phyloP scores from a whole-genome alignment of 2,888 invertebrate species.

The Diarsia mendica region DNA sequence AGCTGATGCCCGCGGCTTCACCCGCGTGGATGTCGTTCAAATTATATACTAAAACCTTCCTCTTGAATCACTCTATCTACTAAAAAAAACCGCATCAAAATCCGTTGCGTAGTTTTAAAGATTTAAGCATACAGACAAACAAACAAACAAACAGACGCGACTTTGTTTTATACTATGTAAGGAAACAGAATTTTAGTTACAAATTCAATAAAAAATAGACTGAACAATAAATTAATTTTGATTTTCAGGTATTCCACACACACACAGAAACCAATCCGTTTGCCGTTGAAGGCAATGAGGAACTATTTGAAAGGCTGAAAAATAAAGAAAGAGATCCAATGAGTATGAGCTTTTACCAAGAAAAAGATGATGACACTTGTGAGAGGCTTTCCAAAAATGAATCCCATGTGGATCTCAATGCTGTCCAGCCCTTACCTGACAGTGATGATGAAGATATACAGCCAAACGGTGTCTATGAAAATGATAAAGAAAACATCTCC shows the following conservation, averaged over 20 bases:
- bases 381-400: constrained; percentile 80
- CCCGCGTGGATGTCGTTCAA: too few relatives aligned
- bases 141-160: too few relatives aligned
- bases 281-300: constrained; percentile 84
- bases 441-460: constrained; percentile 87
- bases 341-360: constrained; percentile 92
- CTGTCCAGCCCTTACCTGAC: constrained; percentile 90
- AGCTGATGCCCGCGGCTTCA: too few relatives aligned
- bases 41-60: too few relatives aligned
- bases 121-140: too few relatives aligned
- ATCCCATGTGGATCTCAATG: constrained; percentile 90
- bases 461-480: constrained; percentile 77
- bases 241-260: constrained; percentile 85
- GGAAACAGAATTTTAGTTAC: too few relatives aligned
- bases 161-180: too few relatives aligned
- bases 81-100: too few relatives aligned
- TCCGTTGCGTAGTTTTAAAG: too few relatives aligned
- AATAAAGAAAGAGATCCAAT: constrained; percentile 91
- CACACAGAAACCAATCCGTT: constrained; percentile 87
- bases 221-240: neutral
- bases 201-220: neutral
- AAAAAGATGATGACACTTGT: constrained; percentile 90
- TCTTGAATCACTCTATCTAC: too few relatives aligned
- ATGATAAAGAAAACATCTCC: constrained; percentile 83
- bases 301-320: constrained; percentile 87